Evolutionary conservation across 2,888 invertebrate species (phyloP), one percentile per base, ranked within the genome.

Genomic region (Oscheius sp.): DNA sequence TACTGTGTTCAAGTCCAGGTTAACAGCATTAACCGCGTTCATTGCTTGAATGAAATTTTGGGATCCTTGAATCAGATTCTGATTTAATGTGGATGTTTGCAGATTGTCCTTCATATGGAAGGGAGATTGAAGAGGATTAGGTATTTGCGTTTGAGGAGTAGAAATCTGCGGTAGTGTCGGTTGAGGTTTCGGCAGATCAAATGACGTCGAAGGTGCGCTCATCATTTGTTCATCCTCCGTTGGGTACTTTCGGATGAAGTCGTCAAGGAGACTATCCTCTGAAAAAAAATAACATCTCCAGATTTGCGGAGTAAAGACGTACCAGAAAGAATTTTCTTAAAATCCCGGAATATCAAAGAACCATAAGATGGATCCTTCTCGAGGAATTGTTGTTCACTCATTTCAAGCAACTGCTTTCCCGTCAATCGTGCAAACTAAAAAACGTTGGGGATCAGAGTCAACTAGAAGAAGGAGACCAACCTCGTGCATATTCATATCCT

Each of bases 301-400:
- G n/a, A n/a, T n/a, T n/a, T n/a, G n/a, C n/a, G n/a, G n/a, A n/a
- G n/a, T 41, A 4, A 17, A 41, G 12, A n/a, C 26, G n/a, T 8
- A 61, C 62, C 50, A 20, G 62, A 62, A 67, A 66, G n/a, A 54
- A 70, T 56, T 32, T 77, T 77, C 38, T 73, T 59, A 50, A 86
- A 82, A 51, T 86, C 86, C 1, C 51, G 51, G 73, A 74, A 85
- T 22, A 86, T 75, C 47, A 86, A 68, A 36, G 71, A 62, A 20
- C 86, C 86, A 68, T 75, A 84, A 45, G 56, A 57, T 5, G 80
- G 74, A 71, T 86, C 85, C 30, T 75, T 57, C 12, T 83, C 83
- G 9, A 82, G 56, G 65, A 85, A 86, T 51, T 77, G 57, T 30
- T 80, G 68, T 65, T 85, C 84, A 26, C 61, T 79, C 82, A 86